Evolutionary conservation across 2,113 vertebrate genomes (phyloP).

Genomic region (Parus major): DNA sequence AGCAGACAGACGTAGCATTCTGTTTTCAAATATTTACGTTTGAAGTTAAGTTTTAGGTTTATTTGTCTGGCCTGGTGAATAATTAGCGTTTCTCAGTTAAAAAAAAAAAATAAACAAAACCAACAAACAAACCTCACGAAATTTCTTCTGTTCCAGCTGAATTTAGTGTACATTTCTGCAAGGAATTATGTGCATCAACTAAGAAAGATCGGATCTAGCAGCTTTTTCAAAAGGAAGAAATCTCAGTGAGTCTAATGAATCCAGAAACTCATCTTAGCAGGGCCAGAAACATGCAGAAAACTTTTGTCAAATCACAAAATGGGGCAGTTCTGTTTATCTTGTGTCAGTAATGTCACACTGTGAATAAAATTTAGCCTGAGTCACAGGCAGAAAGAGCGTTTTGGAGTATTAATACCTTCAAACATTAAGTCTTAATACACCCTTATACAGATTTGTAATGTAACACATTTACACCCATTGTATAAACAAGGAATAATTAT

Average conservation of each 20-base stretch:
- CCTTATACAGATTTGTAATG: background rate
- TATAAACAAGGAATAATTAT: background rate
- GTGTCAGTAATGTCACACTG: fast-evolving
- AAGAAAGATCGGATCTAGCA: background rate
- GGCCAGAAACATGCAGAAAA: background rate
- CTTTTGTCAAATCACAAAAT: background rate
- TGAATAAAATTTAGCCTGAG: background rate
- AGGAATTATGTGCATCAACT: background rate
- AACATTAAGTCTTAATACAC: background rate
- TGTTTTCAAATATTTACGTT: background rate
- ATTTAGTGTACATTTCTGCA: background rate
- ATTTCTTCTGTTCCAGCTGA: background rate
- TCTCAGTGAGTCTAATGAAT: background rate
- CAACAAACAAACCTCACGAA: background rate
- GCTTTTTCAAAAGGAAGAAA: background rate
- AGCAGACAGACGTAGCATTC: fast-evolving
- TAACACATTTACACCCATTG: background rate
- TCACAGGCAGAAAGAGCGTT: background rate
- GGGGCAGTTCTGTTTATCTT: background rate
- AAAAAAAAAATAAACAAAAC: background rate
- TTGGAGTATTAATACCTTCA: background rate
- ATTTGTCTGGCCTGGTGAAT: background rate
- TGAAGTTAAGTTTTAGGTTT: background rate
- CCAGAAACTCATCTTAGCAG: background rate
- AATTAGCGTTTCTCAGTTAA: background rate